These are phyloP conservation scores for Gymnocephalus cernua DNA, from an alignment of 2,113 vertebrate species.

Conservation along the genomic window DNA sequence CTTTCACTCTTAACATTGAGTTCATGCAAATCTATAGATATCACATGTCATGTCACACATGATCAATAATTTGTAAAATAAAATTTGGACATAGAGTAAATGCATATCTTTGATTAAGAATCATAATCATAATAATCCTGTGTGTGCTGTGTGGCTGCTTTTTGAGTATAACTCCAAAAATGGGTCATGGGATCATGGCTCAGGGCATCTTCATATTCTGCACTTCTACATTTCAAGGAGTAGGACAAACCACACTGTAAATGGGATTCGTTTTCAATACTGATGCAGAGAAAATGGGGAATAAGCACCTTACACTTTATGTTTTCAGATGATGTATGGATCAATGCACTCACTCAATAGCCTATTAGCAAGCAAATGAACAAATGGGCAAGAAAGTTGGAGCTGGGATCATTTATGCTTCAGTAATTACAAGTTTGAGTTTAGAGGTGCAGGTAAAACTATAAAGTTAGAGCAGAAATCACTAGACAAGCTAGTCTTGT, in stretches of 20 bases:
- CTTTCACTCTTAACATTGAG: not conserved
- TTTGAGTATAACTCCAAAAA: slow-evolving; percentile 17
- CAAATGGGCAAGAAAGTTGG: slow-evolving; percentile 24
- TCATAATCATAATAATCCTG: not conserved
- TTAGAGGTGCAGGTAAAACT: not conserved
- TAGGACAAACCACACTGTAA: slow-evolving; percentile 1
- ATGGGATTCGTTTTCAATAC: not conserved
- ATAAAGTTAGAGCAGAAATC: not conserved
- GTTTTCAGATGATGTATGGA: slow-evolving; percentile 44
- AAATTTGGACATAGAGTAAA: not conserved
- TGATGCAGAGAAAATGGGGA: slow-evolving; percentile 5
- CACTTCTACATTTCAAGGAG: slow-evolving; percentile 7
- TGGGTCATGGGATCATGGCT: slow-evolving; percentile 37
- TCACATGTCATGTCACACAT: not conserved
- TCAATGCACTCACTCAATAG: slow-evolving; percentile 33
- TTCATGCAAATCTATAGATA: not conserved
- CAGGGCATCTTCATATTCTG: slow-evolving; percentile 28
- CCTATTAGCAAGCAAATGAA: slow-evolving; percentile 17
- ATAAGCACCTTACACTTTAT: slow-evolving; percentile 1
- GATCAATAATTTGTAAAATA: not conserved
- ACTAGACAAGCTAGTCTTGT: not conserved
- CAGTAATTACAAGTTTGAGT: slow-evolving; percentile 14
- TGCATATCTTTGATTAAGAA: not conserved
- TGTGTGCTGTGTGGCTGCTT: not conserved
- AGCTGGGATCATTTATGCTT: slow-evolving; percentile 26